Evolutionary conservation across 2,888 invertebrate genomes (phyloP).

Genomic region (Lucinisca nassula): DNA sequence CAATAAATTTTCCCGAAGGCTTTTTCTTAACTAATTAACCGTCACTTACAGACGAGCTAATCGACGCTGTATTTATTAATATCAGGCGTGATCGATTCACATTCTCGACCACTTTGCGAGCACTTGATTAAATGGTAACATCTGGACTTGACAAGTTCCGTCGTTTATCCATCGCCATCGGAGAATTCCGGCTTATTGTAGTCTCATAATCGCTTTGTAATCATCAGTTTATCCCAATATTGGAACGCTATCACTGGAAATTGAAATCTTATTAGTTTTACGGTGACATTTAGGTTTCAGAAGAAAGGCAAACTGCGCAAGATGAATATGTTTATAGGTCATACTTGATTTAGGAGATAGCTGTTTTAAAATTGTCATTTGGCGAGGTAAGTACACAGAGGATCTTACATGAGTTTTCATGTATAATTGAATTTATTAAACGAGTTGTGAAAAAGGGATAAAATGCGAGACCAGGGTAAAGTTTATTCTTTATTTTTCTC

Average conservation of each 20-base stretch:
- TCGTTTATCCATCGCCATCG: conserved; percentile 67
- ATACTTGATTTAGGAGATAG: too few relatives aligned
- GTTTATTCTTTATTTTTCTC: too few relatives aligned
- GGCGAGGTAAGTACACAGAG: too few relatives aligned
- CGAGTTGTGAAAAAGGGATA: too few relatives aligned
- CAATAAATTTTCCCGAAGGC: conserved; percentile 65
- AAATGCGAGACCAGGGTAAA: too few relatives aligned
- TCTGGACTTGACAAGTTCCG: conserved; percentile 68
- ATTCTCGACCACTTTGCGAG: conserved; percentile 45
- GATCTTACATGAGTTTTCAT: too few relatives aligned
- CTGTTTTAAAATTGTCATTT: too few relatives aligned
- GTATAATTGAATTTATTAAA: too few relatives aligned
- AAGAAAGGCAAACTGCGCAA: too few relatives aligned
- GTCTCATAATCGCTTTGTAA: conserved; percentile 68
- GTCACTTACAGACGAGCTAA: conserved; percentile 67
- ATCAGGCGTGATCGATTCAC: conserved; percentile 65
- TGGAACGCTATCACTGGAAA: background rate
- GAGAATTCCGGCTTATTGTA: conserved; percentile 62
- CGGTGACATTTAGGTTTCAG: background rate
- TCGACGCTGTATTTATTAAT: conserved; percentile 68
- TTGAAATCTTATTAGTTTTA: conserved; percentile 14
- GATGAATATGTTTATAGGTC: too few relatives aligned
- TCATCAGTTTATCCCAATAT: conserved; percentile 58
- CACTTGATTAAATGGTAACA: conserved; percentile 70
- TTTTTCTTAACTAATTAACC: conserved; percentile 63